These are phyloP conservation scores for Rhynchophorus ferrugineus DNA, from an alignment of 1,140 invertebrate species.

Conservation along the genomic window DNA sequence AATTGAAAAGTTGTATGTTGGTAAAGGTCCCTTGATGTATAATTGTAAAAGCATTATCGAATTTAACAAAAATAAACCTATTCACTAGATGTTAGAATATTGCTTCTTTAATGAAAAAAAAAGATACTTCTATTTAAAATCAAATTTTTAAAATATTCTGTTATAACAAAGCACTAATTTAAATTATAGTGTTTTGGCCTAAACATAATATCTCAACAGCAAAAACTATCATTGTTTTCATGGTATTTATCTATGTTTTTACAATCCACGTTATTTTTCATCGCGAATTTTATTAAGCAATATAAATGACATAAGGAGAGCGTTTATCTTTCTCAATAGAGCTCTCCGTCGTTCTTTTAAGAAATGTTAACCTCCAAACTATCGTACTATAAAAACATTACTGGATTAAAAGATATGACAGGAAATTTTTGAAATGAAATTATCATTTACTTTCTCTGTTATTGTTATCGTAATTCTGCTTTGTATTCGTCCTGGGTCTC, in stretches of 20 bases:
- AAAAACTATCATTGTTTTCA: conserved; percentile 3
- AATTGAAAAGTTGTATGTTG: conserved; percentile 21
- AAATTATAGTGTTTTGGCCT: conserved; percentile 13
- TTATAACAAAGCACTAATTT: neutral
- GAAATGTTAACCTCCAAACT: neutral
- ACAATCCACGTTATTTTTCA: too few species aligned
- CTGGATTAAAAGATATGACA: neutral
- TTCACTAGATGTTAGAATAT: conserved; percentile 32
- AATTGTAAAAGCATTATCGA: conserved; percentile 30
- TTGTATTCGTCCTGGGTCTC: too few species aligned
- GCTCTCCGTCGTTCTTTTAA: neutral
- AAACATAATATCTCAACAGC: conserved; percentile 7
- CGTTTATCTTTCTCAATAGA: neutral
- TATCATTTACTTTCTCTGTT: neutral
- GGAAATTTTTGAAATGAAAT: neutral
- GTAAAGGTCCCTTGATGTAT: conserved; percentile 21
- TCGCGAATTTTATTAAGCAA: too few species aligned
- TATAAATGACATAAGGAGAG: neutral
- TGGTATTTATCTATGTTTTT: neutral
- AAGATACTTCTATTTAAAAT: neutral
- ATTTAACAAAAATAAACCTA: conserved; percentile 31
- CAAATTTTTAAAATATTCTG: neutral
- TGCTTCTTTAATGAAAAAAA: conserved; percentile 30
- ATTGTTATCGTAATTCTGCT: neutral
- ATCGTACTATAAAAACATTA: neutral